Conservation (phyloP, 1,140 invertebrate genomes). For the Andrena cerasifolii region DNA sequence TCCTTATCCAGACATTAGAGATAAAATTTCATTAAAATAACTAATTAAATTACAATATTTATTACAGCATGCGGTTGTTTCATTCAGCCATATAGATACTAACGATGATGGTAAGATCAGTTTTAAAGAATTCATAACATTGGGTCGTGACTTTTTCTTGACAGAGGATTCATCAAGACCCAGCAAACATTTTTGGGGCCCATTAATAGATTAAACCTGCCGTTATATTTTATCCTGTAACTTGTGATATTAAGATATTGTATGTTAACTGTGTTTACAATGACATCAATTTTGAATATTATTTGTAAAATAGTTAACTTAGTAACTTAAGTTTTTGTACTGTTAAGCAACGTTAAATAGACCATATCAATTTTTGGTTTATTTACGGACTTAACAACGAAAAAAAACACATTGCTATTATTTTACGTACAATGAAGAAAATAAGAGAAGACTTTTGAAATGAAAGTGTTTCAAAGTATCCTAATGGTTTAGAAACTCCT, state of each 20-base stretch:
- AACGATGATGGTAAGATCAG: slow-evolving; percentile 90
- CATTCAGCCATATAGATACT: slow-evolving; percentile 89
- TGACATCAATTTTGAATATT: background rate
- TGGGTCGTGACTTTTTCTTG: slow-evolving; percentile 90
- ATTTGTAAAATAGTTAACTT: background rate
- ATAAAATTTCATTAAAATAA: slow-evolving; percentile 9
- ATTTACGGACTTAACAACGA: background rate
- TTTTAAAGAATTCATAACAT: slow-evolving; percentile 89
- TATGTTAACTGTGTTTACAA: background rate
- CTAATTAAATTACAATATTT: slow-evolving; percentile 14
- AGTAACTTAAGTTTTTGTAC: slow-evolving; percentile 23
- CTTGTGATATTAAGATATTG: slow-evolving; percentile 60
- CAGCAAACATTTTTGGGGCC: slow-evolving; percentile 93
- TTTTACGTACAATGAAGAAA: slow-evolving; percentile 4
- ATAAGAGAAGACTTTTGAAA: slow-evolving; percentile 3
- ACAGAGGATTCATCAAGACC: slow-evolving; percentile 89
- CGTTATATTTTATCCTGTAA: slow-evolving; percentile 22
- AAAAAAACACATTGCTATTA: slow-evolving; percentile 16
- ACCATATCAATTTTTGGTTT: background rate
- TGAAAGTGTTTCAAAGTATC: background rate
- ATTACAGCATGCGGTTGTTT: slow-evolving; percentile 85
- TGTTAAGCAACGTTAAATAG: background rate
- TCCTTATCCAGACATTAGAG: background rate
- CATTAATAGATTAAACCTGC: slow-evolving; percentile 84
- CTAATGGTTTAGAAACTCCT: slow-evolving; percentile 17